Evolutionary conservation across 2,113 vertebrate species (phyloP), one percentile per base, ranked within the genome.

Genomic region (Nerophis ophidion): DNA sequence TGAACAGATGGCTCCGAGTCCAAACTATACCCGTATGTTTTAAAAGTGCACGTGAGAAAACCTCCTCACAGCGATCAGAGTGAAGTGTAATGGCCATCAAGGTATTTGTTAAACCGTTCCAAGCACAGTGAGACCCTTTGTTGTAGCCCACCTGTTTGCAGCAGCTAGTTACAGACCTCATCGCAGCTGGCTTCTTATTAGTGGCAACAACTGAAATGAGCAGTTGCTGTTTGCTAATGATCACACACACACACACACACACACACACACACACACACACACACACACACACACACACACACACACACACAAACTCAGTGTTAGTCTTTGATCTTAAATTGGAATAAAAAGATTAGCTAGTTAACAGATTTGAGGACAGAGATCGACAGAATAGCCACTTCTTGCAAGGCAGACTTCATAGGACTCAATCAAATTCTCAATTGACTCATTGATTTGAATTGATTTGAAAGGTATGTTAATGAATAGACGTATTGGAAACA

Each of bases 141-240:
- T 87, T 79, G 81, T 80, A 54, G 61, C 73, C 71, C 84, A 86
- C 81, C 86, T 85, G 81, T 84, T 82, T 70, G 56, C 45, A 72
- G 58, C 65, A 52, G 70, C 79, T 60, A 76, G 69, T 75, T 75
- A 68, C 74, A 80, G 73, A 69, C 75, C 19, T 65, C 58, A 33
- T 2, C 70, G 72, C 76, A 71, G 77, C 82, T 77, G 76, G 61
- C 46, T 61, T 50, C 66, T 81, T 65, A 77, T 80, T 84, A 80
- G 70, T 64, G 48, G 65, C 61, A 59, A 52, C 54, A 61, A 40
- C 65, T 72, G 80, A 66, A 78, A 77, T 68, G 64, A 77, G 55
- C 76, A 79, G 76, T 65, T 65, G 66, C 45, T 19, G 2, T 65
- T 58, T 58, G 48, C 16, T 49, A 16, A 49, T 49, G 48, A 19